Base-by-base conservation (phyloP, 2,888 invertebrate species). In the Acronicta psi region DNA sequence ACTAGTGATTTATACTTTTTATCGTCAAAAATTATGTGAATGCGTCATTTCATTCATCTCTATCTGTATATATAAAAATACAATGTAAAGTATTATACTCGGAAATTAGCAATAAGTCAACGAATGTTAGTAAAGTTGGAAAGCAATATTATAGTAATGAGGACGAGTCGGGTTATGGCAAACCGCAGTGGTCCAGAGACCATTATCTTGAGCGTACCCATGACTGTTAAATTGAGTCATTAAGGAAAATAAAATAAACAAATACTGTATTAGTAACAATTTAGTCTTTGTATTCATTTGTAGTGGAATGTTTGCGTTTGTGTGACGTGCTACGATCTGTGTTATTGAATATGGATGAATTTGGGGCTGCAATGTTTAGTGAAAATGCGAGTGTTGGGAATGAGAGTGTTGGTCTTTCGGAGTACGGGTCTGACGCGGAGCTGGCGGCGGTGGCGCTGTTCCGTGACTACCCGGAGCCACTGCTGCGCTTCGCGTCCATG, bases 401-500 rank as follows among this genome's bases (percentile, higher is more conserved):
- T 64, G 59, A 13, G 11, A 72, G 54, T 56, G 25, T 16, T 42
- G 41, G 86, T 23, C 68, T 87, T 57, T 77, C 82, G 42, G 81
- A 81, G 2, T 86, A 86, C 43, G 69, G 49, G 7, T 78, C 87
- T 37, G 88, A 87, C 51, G 82, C 75, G 45, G 88, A 83, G 7
- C 63, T 94, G 67, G 90, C 89, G 8, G 71, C 76, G 0, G 86
- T 91, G 59, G 84, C 90, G 51, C 93, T 97, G 44, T 97, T 97
- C 85, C 87, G 92, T 44, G 96, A 95, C 58, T 97, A 97, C 80
- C 96, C 97, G 11, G 92, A 95, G 14, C 94, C 94, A 37, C 86
- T 97, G 70, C 89, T 97, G 65, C 94, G 94, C 67, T 96, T 97
- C 63, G 97, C 97, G 1, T 95, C 96, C 13, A 92, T 94, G 43